These are phyloP conservation scores for Drosophila pseudotalamancana DNA, from an alignment of 2,888 invertebrate genomes.

Conservation along the genomic window DNA sequence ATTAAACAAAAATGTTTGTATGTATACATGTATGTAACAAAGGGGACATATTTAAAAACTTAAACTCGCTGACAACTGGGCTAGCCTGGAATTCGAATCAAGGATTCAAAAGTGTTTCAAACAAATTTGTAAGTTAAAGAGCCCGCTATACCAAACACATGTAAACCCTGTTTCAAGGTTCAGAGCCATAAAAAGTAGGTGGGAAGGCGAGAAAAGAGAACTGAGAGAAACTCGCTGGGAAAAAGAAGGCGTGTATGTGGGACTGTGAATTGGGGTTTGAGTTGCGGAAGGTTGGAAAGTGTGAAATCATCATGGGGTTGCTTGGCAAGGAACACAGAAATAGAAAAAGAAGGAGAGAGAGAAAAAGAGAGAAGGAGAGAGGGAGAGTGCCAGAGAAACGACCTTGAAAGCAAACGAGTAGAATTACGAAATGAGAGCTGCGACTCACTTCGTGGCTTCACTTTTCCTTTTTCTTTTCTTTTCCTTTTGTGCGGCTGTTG, in stretches of 20 bases:
- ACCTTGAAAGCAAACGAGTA: conserved; percentile 58
- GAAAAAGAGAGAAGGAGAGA: conserved; percentile 5
- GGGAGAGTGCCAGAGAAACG: conserved; percentile 45
- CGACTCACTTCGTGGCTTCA: conserved; percentile 35
- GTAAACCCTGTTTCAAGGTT: not conserved
- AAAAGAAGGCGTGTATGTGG: conserved; percentile 56
- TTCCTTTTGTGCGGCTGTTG: conserved; percentile 7
- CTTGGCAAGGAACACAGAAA: too few species aligned
- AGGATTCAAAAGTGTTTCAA: too few species aligned
- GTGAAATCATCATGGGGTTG: conserved; percentile 69
- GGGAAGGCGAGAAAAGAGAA: not conserved
- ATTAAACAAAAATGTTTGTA: too few species aligned
- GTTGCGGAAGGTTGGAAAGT: conserved; percentile 33
- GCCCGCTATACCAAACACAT: too few species aligned
- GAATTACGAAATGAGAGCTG: conserved; percentile 53
- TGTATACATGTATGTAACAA: too few species aligned
- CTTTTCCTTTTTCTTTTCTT: conserved; percentile 18
- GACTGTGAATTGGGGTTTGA: conserved; percentile 11
- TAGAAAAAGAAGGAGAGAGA: not conserved
- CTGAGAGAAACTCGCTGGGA: conserved; percentile 4
- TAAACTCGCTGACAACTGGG: too few species aligned
- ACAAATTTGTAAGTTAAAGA: too few species aligned
- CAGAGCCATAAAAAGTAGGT: not conserved
- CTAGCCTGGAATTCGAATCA: too few species aligned
- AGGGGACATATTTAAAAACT: too few species aligned